A percentile compares a stretch with the other conserved stretches of the same genome.
These are phyloP conservation scores for Sebastes diploproa DNA, from an alignment of 2,797 vertebrate species.

Conservation along the genomic window DNA sequence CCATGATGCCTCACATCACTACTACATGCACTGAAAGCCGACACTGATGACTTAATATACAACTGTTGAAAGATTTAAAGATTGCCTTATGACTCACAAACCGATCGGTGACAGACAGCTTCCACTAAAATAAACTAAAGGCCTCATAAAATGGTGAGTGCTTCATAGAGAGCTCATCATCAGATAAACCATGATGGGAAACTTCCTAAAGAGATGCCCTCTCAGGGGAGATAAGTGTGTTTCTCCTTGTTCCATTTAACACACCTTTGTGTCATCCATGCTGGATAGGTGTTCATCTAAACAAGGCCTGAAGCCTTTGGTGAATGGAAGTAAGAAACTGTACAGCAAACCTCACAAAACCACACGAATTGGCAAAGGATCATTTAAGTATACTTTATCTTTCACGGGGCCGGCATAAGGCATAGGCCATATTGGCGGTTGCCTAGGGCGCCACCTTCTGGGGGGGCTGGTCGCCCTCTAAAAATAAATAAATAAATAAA, in stretches of 20 bases:
- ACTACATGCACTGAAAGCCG: neutral
- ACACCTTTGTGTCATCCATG: neutral
- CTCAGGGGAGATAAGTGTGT: neutral
- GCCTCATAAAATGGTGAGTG: accelerated
- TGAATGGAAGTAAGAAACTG: neutral
- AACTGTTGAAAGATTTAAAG: neutral
- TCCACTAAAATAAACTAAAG: neutral
- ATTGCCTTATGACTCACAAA: neutral
- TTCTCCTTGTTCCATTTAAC: neutral
- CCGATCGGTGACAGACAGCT: neutral
- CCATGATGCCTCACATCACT: neutral
- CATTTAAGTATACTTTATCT: neutral
- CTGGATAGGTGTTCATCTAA: neutral
- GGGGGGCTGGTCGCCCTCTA: too few relatives aligned
- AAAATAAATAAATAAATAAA: too few relatives aligned
- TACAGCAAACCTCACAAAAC: neutral
- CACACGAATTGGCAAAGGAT: neutral
- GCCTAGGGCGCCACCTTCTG: too few relatives aligned
- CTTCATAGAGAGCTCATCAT: neutral
- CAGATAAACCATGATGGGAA: neutral
- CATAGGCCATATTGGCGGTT: too few relatives aligned
- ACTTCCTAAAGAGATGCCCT: neutral
- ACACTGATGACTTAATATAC: neutral
- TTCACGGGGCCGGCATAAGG: neutral
- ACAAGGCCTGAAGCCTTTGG: neutral